Evolutionary conservation across 2,888 invertebrate species (phyloP), one percentile per base, ranked within the genome.

Genomic region (Corythucha ciliata): DNA sequence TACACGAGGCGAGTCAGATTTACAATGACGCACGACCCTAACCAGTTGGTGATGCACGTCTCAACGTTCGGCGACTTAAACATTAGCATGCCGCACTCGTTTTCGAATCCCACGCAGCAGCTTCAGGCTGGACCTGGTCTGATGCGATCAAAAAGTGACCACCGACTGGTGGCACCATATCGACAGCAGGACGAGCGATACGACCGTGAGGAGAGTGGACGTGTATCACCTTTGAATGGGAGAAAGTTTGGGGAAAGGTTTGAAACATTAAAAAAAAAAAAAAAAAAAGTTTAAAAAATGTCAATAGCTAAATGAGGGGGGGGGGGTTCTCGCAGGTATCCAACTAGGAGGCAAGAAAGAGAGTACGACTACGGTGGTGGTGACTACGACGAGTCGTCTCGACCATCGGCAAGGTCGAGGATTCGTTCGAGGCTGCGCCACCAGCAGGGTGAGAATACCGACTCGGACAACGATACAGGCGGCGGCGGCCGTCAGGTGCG

Each of bases 91-190:
- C 74, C 70, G 14, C 71, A 79, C 48, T 78, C 77, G 55, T 76
- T 79, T 61, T 64, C 68, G 52, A 72, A 70, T 18, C 69, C 26
- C 37, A 22, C 69, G 8, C 65, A 16, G 24, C 58, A 52, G 29
- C 52, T 42, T 37, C 53, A 37, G 27, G 52, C 41, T 14, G 74
- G 75, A 5, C 84, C 83, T 37, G 90, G 90, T 1, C 71, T 93
- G 16, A 90, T 91, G 77, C 75, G 92, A 58, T 91, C 90, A 56
- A 92, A 93, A 69, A 91, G 91, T 67, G 92, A 93, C 66, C 92
- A 92, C 68, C 78, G 92, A 33, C 71, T 93, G 56, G 89, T 91
- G 4, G 73, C 87, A 0, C 91, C 91, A 65, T 90, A 88, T 70
- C 78, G 90, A 27, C 84, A 86, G 64, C 86, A 88, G 67, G 87